Evolutionary conservation across 1,140 invertebrate genomes (phyloP), one percentile per base, ranked within the genome.

Genomic region (Ectropis grisescens): DNA sequence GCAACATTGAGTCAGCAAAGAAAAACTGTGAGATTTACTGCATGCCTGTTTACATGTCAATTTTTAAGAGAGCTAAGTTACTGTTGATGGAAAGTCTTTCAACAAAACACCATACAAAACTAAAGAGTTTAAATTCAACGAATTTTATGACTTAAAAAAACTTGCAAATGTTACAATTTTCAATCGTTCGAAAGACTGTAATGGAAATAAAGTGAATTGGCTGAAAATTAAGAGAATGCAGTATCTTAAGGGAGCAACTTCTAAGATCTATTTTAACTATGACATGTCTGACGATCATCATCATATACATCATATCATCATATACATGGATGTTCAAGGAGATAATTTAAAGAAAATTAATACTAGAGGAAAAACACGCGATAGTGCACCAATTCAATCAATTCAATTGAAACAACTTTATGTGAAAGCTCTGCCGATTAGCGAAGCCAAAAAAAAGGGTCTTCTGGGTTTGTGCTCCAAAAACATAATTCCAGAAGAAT

Each of bases 1-100:
- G 34, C 12, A 7, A 14, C 12, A 13, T 49, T 7, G 46, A 49
- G 31, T 15, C 31, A 19, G 12, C 19, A 1, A 15, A 37, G 10
- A 38, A 42, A 36, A 32, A 47, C 11, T 31, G 4, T 7, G 24
- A 4, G 3, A 26, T 26, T 10, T 26, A 26, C n/a, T 26, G 4
- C n/a, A 26, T 26, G 24, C 10, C 24, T 2, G 24, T 6, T n/a
- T 26, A n/a, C 4, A 26, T 26, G 2, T 6, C 4, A 2, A 26
- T 26, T 6, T 26, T 26, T 10, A 26, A 26, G 10, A 6, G 24
- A 10, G 4, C 24, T 6, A 26, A 26, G n/a, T 6, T 6, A 26
- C 2, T 26, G 3, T 26, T 6, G 4, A 26, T 6, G n/a, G 10
- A 26, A 10, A n/a, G n/a, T n/a, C 2, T 6, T 3, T 26, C 10